Evolutionary conservation across 2,888 invertebrate species (phyloP).

Genomic region (Callyntrura sp.): DNA sequence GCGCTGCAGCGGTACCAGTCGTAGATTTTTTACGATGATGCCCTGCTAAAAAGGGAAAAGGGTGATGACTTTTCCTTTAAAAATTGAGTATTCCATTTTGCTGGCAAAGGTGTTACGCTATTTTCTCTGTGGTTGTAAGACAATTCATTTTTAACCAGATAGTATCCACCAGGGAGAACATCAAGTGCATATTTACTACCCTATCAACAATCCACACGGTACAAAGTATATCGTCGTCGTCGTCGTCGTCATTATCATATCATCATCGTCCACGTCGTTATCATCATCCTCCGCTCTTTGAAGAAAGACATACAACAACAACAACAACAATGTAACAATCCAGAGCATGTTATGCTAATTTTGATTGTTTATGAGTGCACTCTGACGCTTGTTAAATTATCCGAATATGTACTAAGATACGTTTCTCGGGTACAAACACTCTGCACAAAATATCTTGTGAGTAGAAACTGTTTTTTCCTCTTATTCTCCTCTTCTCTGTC

Average conservation of each 20-base stretch:
- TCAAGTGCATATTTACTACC: conserved; percentile 29
- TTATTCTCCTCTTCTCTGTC: conserved; percentile 19
- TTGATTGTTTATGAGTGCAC: conserved; percentile 66
- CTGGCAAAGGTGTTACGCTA: too few relatives aligned
- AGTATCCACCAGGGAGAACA: conserved; percentile 2
- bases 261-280: too few relatives aligned
- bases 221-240: too few relatives aligned
- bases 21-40: conserved; percentile 19
- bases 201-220: too few relatives aligned
- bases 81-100: too few relatives aligned
- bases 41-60: conserved; percentile 51
- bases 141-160: conserved; percentile 38
- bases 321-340: conserved; percentile 27
- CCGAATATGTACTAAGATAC: conserved; percentile 45
- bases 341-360: conserved; percentile 68
- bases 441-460: too few relatives aligned
- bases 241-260: too few relatives aligned
- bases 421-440: conserved; percentile 23
- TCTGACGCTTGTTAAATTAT: conserved; percentile 45
- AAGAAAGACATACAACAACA: too few relatives aligned
- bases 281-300: too few relatives aligned
- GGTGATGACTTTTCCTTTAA: conserved; percentile 60
- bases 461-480: too few relatives aligned
- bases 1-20: background rate
- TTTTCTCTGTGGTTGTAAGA: background rate